Evolutionary conservation across 2,113 vertebrate species (phyloP).

Genomic region (Struthio camelus): DNA sequence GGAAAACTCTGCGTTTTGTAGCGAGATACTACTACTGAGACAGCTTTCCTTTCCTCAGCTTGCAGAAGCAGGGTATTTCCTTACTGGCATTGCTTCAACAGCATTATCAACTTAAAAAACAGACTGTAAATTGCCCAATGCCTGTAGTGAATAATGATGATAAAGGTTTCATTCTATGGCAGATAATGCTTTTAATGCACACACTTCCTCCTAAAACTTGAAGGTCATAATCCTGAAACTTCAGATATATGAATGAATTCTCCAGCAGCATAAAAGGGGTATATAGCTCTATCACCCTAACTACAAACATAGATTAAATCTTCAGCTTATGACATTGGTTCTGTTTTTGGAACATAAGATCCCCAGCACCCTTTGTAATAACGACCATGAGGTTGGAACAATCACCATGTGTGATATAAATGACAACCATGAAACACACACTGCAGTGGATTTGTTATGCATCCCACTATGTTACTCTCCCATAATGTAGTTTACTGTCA

Average conservation of each 20-base stretch:
- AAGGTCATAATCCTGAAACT: no score
- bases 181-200: neutral
- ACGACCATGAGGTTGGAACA: neutral
- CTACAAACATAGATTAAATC: slow-evolving; percentile 26
- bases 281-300: neutral
- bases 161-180: neutral
- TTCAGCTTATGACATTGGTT: neutral
- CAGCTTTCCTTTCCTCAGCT: neutral
- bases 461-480: neutral
- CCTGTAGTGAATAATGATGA: neutral
- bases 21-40: no score
- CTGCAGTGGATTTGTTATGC: slow-evolving; percentile 1
- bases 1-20: neutral
- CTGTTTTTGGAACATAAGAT: slow-evolving; percentile 30
- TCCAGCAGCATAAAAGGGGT: neutral
- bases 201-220: neutral
- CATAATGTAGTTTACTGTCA: neutral
- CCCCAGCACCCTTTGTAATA: neutral
- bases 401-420: neutral
- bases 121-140: neutral
- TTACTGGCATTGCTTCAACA: neutral
- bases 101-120: neutral
- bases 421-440: slow-evolving; percentile 28
- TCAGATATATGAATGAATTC: neutral
- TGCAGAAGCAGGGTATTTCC: neutral